A percentile compares a stretch with the other conserved stretches of the same genome.
phyloP scores from a whole-genome alignment of 1,140 invertebrate genomes.

The Streblospio benedicti region DNA sequence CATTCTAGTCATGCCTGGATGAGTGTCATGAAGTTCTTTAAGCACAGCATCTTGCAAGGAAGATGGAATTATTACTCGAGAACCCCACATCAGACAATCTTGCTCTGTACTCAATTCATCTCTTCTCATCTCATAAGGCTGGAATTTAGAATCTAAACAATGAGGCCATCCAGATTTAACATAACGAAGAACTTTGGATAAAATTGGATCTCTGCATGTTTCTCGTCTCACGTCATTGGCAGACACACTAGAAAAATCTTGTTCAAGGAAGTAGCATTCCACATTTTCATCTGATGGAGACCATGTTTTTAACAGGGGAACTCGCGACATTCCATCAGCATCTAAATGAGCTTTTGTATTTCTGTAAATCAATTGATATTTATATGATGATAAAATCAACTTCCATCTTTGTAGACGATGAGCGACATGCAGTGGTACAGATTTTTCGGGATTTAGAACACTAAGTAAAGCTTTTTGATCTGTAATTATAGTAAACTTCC shows the following conservation, averaged over 20 bases:
- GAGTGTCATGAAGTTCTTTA: neutral
- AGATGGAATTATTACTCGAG: slow-evolving; percentile 1
- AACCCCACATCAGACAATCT: slow-evolving; percentile 8
- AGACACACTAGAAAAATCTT: too few species aligned
- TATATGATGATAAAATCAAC: slow-evolving; percentile 17
- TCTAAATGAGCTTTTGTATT: neutral
- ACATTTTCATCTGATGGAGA: too few species aligned
- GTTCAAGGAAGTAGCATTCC: too few species aligned
- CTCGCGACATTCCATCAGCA: slow-evolving; percentile 1
- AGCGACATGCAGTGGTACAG: slow-evolving; percentile 32
- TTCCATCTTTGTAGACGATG: slow-evolving; percentile 22
- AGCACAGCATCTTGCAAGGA: neutral
- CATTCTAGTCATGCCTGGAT: neutral
- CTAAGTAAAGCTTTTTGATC: slow-evolving; percentile 44
- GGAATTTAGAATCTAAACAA: too few species aligned
- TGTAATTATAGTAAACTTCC: slow-evolving; percentile 43
- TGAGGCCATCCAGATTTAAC: too few species aligned
- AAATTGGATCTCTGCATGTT: too few species aligned
- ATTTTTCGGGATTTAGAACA: slow-evolving; percentile 32
- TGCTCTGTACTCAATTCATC: neutral
- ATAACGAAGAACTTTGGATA: too few species aligned
- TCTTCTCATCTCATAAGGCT: neutral
- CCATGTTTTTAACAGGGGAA: too few species aligned
- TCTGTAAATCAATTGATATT: slow-evolving; percentile 19
- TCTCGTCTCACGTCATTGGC: too few species aligned